A percentile compares a stretch with the other conserved stretches of the same genome.
These are phyloP conservation scores for Tricholauxania praeusta DNA, from an alignment of 2,888 invertebrate genomes.

Conservation along the genomic window DNA sequence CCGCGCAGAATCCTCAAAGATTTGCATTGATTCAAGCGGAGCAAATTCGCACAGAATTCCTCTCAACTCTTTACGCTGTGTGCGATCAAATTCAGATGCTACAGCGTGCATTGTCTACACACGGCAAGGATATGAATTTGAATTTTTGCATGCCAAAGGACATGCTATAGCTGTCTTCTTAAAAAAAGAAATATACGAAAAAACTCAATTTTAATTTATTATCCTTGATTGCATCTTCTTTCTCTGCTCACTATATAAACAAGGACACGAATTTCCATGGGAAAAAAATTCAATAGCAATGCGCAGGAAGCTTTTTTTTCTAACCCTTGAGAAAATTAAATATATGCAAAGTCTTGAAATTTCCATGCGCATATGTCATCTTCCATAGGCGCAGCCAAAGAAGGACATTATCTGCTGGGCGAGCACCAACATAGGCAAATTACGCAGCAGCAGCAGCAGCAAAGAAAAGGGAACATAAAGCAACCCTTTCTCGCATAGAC, in stretches of 20 bases:
- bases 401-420: constrained; percentile 51
- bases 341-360: constrained; percentile 59
- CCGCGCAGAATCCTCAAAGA: constrained; percentile 28
- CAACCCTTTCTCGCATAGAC: constrained; percentile 52
- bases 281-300: constrained; percentile 55
- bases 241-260: constrained; percentile 34
- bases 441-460: constrained; percentile 47
- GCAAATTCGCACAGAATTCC: constrained; percentile 35
- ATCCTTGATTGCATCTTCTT: constrained; percentile 65
- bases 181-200: constrained; percentile 3
- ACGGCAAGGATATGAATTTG: constrained; percentile 54
- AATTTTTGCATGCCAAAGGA: constrained; percentile 62
- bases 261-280: constrained; percentile 58
- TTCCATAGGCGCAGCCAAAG: constrained; percentile 46
- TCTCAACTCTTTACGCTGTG: constrained; percentile 42
- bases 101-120: constrained; percentile 23
- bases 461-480: constrained; percentile 30
- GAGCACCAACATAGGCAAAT: constrained; percentile 58
- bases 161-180: constrained; percentile 9
- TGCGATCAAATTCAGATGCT: constrained; percentile 46
- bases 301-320: constrained; percentile 40
- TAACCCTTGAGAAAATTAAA: constrained; percentile 62
- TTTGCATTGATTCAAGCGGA: constrained; percentile 29
- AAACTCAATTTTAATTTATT: constrained; percentile 52
- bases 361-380: constrained; percentile 55